Evolutionary conservation across 2,797 vertebrate genomes (phyloP), one percentile per base, ranked within the genome.

Genomic region (Xiphorhynchus erythropygius): DNA sequence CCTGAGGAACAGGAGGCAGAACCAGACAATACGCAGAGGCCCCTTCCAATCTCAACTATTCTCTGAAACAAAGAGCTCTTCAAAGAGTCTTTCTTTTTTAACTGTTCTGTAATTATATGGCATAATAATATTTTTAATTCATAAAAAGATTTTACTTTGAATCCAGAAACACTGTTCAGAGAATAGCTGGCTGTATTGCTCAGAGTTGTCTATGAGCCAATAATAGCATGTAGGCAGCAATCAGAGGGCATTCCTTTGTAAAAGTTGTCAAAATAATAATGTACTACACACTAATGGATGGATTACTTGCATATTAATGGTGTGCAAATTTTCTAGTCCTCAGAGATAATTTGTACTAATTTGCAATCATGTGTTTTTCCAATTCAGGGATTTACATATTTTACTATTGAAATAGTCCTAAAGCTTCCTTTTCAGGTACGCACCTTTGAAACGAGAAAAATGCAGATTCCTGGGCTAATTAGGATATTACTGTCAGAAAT

Each of bases 311-410:
- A 71, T 90, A 79, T 89, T 92, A 95, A 96, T 90, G 8, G 6
- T 77, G 21, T 69, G 46, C 57, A 77, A 78, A 89, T 88, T 83
- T 82, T 60, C 84, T 50, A 81, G 64, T 71, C 60, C 42, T 89
- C 35, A 17, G 46, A 92, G 83, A 64, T 77, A 94, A 85, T 90
- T 95, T 75, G 44, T 63, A 57, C 41, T 86, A 87, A 91, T 95
- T 95, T 91, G 55, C 55, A 91, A 17, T 87, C 59, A 28, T 86
- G 67, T 84, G 42, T 64, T 97, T 93, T 90, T 73, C 76, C 64
- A 94, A 27, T 95, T 94, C 83, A 86, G 71, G 24, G 56, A 86
- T 87, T 93, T 87, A 82, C 73, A 27, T 95, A 84, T 71, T 89
- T 90, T 84, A 67, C 56, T 84, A 69, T 59, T 81, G 69, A 93